Evolutionary conservation across 2,888 invertebrate species (phyloP), one percentile per base, ranked within the genome.

Genomic region (Chromoteleia sp.): DNA sequence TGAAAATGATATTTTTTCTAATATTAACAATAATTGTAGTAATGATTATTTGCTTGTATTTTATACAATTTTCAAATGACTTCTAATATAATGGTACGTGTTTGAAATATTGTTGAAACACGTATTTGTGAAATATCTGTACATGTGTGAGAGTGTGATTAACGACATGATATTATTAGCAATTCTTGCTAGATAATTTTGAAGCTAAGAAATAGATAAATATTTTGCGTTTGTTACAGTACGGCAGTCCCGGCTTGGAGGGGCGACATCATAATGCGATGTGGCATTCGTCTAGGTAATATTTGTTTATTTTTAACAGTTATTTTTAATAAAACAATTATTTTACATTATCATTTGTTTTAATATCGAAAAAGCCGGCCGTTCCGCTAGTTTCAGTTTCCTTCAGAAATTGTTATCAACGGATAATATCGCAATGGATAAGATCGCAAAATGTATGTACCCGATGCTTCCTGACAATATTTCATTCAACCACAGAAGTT

Each of bases 161-260:
- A 85, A 81, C 84, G 80, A 50, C 75, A 85, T 74, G 86, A 30
- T 5, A 25, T 5, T 25, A 25, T 5, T 25, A 5, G 25, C 25
- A 25, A 5, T 4, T 4, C 25, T 4, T 17, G 21, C 15, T 29
- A 29, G 8, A 0, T 0, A 12, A 50, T 48, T 48, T 29, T 29
- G 6, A 29, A n/a, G 50, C 7, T 29, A 15, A 39, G 0, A 3
- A 86, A 77, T 86, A 87, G 84, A 88, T 88, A 86, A 88, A 86
- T 86, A 85, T 88, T 88, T 86, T 88, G 88, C 89, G 86, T 90
- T 91, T 95, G 96, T 94, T 95, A 92, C 97, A 97, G 97, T 97
- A 96, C 96, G 97, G 94, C 96, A 96, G 94, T 95, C 96, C 94
- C 96, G 97, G 93, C 95, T 96, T 94, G 96, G 95, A 94, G 95